Base-by-base conservation (phyloP, 2,888 invertebrate species). In the Adineta ricciae region DNA sequence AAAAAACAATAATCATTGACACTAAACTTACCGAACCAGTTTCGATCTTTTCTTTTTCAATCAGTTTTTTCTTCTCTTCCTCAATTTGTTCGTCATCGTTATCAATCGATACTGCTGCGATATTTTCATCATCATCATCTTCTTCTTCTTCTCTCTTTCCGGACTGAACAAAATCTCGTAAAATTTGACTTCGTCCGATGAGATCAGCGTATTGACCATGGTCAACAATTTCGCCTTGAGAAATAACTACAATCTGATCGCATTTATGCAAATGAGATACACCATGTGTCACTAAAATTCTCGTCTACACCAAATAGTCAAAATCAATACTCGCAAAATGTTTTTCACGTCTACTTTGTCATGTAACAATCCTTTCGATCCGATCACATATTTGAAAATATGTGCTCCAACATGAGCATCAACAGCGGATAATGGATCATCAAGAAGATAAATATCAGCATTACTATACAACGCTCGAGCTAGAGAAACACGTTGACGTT, bases 341-440 rank as follows among this genome's bases (percentile, higher is more conserved):
- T 46, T 46, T 46, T 46, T 46, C n/a, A n/a, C n/a, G n/a, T n/a
- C n/a, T 78, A 78, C 78, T 88, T 91, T 92, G 56, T 90, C 88
- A 84, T 88, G 88, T 7, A 92, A 88, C 3, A 92, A 56, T 24
- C 92, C 92, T 16, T 92, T 92, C 0, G 95, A 94, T 50, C 96
- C 95, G 86, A 98, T 93, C 46, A 96, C 95, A 90, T 96, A 93
- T 87, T 97, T 95, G 89, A 98, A 99, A 88, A 98, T 96, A 90
- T 97, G 97, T 91, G 96, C 96, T 24, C 97, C 97, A 5, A 98
- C 97, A 90, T 98, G 97, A 49, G 96, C 94, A 91, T 98, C 98
- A 1, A 98, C 97, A 8, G 97, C 97, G 89, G 96, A 96, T 83
- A 93, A 89, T 3, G 98, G 97, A 92, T 99, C 98, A 89, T 99